phyloP scores from a whole-genome alignment of 1,140 invertebrate genomes.

The Thaumetopoea pityocampa region DNA sequence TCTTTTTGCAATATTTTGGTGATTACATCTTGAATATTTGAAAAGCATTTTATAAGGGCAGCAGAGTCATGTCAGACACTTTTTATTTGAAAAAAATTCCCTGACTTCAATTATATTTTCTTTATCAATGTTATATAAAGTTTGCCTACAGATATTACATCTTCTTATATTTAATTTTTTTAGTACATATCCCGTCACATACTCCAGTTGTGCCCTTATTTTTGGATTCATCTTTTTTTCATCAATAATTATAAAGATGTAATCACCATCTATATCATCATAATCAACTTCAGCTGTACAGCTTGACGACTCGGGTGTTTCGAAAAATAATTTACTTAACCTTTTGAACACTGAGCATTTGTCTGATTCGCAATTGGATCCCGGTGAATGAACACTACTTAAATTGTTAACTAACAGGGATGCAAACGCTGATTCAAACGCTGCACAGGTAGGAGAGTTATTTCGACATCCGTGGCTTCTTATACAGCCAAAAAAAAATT shows the following conservation, averaged over 20 bases:
- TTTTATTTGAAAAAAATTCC: slow-evolving; percentile 12
- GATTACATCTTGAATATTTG: slow-evolving; percentile 10
- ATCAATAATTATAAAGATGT: slow-evolving; percentile 3
- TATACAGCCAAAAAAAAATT: too few species aligned
- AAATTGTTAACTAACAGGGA: slow-evolving; percentile 12
- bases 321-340: slow-evolving; percentile 5
- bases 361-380: slow-evolving; percentile 16
- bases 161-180: slow-evolving; percentile 10
- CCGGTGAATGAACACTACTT: slow-evolving; percentile 8
- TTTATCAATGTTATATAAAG: slow-evolving; percentile 6
- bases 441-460: neutral
- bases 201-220: slow-evolving; percentile 13
- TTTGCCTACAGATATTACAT: slow-evolving; percentile 5
- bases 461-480: slow-evolving; percentile 8
- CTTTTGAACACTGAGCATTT: neutral
- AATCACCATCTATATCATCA: slow-evolving; percentile 10
- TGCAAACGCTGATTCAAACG: slow-evolving; percentile 10
- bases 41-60: slow-evolving; percentile 8
- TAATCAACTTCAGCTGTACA: neutral
- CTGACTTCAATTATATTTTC: neutral
- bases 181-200: slow-evolving; percentile 13
- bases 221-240: slow-evolving; percentile 5
- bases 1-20: slow-evolving; percentile 1
- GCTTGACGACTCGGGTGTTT: slow-evolving; percentile 1
- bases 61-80: slow-evolving; percentile 2